A percentile compares a stretch with the other conserved stretches of the same genome.
These are phyloP conservation scores for Columba livia DNA, from an alignment of 2,113 vertebrate species.

Conservation along the genomic window DNA sequence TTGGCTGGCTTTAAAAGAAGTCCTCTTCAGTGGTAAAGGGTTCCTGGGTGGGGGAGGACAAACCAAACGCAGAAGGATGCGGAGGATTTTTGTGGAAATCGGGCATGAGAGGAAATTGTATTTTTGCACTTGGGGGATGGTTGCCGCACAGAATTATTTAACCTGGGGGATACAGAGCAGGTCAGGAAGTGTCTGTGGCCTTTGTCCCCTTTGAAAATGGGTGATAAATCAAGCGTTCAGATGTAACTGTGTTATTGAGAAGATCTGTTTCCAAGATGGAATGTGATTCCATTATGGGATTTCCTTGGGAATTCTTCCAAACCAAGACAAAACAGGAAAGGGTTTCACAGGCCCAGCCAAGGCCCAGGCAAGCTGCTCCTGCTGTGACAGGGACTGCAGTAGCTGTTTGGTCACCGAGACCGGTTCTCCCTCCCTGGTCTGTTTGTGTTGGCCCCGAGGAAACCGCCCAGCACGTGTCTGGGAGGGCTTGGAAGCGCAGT, in stretches of 20 bases:
- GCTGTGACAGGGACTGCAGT: not conserved
- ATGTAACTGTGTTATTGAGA: not conserved
- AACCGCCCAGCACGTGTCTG: rapidly evolving
- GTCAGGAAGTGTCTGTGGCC: not conserved
- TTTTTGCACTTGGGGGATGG: not conserved
- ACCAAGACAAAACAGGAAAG: not conserved
- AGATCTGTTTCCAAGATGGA: not conserved
- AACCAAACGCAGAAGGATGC: not conserved
- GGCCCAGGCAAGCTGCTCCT: not conserved
- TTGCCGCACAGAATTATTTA: not conserved
- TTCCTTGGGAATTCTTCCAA: not conserved
- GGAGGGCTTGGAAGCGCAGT: not conserved
- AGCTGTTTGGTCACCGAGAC: not conserved
- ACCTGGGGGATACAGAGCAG: not conserved
- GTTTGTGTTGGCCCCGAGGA: not conserved
- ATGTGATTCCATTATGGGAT: not conserved
- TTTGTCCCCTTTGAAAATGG: not conserved
- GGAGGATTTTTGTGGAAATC: not conserved
- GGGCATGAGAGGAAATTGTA: not conserved
- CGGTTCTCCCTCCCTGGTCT: not conserved
- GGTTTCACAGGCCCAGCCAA: not conserved
- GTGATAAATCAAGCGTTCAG: not conserved
- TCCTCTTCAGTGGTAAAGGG: not conserved
- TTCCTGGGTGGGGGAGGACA: not conserved
- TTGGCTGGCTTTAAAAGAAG: not conserved